Evolutionary conservation across 2,888 invertebrate species (phyloP).

Genomic region (Nezara viridula): DNA sequence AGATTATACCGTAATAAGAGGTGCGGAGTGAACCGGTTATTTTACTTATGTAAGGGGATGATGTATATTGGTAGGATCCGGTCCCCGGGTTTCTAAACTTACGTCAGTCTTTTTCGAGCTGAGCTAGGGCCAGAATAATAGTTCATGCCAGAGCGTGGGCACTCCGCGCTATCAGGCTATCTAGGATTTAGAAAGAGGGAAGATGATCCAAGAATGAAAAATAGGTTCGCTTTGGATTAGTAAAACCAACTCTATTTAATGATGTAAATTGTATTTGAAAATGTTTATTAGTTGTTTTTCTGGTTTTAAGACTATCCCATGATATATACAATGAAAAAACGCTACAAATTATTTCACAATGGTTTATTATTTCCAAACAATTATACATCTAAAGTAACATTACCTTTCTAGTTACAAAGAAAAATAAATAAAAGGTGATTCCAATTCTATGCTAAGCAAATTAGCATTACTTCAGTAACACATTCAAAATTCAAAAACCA

Average conservation of each 20-base stretch:
- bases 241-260: background rate
- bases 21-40: constrained; percentile 36
- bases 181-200: background rate
- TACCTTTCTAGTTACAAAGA: too few species aligned
- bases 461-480: too few species aligned
- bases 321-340: too few species aligned
- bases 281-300: too few species aligned
- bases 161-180: background rate
- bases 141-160: background rate
- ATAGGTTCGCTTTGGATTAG: background rate
- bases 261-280: too few species aligned
- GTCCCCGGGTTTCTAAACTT: constrained; percentile 22
- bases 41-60: constrained; percentile 4
- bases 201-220: background rate
- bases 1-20: constrained; percentile 1
- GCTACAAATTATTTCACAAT: too few species aligned
- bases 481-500: too few species aligned
- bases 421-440: too few species aligned
- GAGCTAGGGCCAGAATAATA: background rate
- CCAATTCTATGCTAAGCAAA: too few species aligned
- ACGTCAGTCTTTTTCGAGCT: constrained; percentile 37
- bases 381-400: too few species aligned
- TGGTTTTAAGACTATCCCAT: too few species aligned
- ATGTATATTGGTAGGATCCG: constrained; percentile 44
- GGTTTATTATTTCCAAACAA: too few species aligned